phyloP scores from a whole-genome alignment of 2,888 invertebrate species.

The Polymixis lichenea region DNA sequence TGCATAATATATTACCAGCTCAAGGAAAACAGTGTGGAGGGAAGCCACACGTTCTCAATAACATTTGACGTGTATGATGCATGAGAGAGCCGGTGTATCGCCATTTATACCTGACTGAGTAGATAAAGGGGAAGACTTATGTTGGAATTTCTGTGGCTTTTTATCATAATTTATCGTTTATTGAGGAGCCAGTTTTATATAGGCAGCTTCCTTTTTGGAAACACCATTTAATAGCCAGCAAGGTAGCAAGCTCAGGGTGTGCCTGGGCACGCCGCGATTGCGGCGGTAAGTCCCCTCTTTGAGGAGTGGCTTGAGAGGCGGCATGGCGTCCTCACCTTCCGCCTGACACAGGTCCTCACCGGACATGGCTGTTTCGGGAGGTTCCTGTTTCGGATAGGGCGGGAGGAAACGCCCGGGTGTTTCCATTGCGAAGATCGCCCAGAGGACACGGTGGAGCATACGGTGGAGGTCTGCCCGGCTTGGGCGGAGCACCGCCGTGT shows the following conservation, averaged over 20 bases:
- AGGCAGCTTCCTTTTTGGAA: not conserved
- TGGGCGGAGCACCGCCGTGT: too few relatives aligned
- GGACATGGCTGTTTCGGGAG: too few relatives aligned
- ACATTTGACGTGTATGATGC: conserved; percentile 54
- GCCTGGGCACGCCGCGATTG: not conserved
- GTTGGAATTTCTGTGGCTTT: conserved; percentile 12
- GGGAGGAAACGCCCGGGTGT: too few relatives aligned
- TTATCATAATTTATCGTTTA: conserved; percentile 31
- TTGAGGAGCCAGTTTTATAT: not conserved
- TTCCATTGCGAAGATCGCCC: too few relatives aligned
- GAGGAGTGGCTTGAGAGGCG: too few relatives aligned
- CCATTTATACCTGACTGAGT: conserved; percentile 43
- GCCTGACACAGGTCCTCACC: too few relatives aligned
- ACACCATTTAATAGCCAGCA: not conserved
- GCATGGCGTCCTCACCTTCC: too few relatives aligned
- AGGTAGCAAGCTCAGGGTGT: not conserved
- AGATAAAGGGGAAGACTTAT: conserved; percentile 35
- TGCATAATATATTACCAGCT: conserved; percentile 41
- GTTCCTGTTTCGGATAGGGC: too few relatives aligned
- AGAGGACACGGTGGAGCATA: too few relatives aligned
- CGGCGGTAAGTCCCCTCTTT: too few relatives aligned
- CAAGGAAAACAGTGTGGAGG: conserved; percentile 36
- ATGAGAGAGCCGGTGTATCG: conserved; percentile 32
- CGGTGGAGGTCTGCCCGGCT: too few relatives aligned
- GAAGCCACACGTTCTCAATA: conserved; percentile 50